phyloP scores from a whole-genome alignment of 2,113 vertebrate genomes.

The Phoenicopterus ruber region DNA sequence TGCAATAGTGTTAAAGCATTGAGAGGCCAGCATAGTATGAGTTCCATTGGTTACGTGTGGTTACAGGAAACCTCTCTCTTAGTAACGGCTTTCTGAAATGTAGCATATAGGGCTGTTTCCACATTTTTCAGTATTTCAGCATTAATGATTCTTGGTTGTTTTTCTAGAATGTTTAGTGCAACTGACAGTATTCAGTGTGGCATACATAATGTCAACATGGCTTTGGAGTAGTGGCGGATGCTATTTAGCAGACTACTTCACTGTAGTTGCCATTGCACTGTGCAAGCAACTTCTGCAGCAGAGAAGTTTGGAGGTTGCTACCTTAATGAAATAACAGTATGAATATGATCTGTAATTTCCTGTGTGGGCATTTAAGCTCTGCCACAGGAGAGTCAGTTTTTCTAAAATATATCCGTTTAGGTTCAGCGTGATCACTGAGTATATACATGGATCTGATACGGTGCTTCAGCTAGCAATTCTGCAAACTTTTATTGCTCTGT shows the following conservation, averaged over 20 bases:
- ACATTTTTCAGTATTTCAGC: neutral
- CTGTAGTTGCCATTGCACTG: neutral
- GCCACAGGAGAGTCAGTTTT: neutral
- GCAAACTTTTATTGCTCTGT: neutral
- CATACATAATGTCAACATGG: rapidly evolving
- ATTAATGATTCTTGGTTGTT: too few relatives aligned
- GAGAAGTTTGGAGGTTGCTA: neutral
- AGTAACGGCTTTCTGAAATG: neutral
- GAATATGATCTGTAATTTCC: too few relatives aligned
- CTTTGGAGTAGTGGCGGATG: neutral
- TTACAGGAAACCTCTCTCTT: neutral
- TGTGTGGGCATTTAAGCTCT: neutral
- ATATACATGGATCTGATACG: neutral
- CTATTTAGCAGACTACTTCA: neutral
- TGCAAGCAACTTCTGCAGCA: rapidly evolving
- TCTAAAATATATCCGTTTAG: too few relatives aligned
- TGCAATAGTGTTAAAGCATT: neutral
- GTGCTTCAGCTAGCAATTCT: neutral
- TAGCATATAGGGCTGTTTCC: too few relatives aligned
- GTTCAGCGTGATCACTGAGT: neutral
- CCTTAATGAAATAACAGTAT: neutral
- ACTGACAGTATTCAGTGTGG: neutral
- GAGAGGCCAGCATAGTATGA: neutral
- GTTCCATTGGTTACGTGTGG: neutral
- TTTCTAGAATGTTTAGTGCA: neutral